Conservation (phyloP, 2,113 vertebrate genomes). For the Pangasianodon gigas region DNA sequence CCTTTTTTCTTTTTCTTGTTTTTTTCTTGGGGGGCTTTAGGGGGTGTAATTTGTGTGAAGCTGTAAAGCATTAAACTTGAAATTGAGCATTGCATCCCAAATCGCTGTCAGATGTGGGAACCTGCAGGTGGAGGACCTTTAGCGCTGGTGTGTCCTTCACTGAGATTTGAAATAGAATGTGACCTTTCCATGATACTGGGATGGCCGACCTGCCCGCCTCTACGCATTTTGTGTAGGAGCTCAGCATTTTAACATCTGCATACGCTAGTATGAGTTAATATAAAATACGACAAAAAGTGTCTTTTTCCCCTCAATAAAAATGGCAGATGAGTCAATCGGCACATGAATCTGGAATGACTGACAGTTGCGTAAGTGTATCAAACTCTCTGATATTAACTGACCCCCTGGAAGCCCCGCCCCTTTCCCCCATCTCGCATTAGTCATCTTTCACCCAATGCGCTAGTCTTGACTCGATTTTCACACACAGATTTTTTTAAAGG, state of each 20-base stretch:
- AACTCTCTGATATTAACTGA: no score
- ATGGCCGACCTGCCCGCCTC: no score
- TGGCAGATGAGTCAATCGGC: neutral
- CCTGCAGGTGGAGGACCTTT: slow-evolving; percentile 42
- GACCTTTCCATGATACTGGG: neutral
- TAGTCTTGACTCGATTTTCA: no score
- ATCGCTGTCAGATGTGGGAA: slow-evolving; percentile 74
- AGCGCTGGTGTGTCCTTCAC: slow-evolving; percentile 2
- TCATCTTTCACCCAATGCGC: no score
- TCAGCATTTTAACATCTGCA: no score
- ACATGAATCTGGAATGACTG: neutral
- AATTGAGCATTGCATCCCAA: slow-evolving; percentile 70
- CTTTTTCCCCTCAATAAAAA: neutral
- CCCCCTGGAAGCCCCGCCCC: neutral
- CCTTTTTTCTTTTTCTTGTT: neutral
- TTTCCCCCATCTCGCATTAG: no score
- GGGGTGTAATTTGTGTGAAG: slow-evolving; percentile 41
- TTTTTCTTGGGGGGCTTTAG: neutral
- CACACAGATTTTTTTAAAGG: no score
- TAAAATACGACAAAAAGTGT: no score
- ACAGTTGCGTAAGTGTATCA: no score
- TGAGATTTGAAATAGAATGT: neutral
- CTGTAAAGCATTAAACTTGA: slow-evolving; percentile 67
- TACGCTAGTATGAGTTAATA: no score
- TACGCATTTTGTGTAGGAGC: no score